phyloP scores from a whole-genome alignment of 2,888 invertebrate species.

The Athetis lepigone region DNA sequence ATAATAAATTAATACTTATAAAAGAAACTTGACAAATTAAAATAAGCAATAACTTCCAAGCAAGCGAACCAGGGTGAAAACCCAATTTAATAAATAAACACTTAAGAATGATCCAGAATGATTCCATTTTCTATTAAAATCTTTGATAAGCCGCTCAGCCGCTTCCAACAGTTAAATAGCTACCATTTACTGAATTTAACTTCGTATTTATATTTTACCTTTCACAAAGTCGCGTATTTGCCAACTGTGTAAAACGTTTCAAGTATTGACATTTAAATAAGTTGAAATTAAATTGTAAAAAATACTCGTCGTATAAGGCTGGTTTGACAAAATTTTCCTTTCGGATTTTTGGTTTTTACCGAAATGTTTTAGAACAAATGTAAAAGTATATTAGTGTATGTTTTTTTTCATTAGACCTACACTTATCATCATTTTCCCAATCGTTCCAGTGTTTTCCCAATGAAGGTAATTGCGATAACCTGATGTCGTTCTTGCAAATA shows the following conservation, averaged over 20 bases:
- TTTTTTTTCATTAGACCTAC: no score
- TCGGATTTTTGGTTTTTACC: not conserved
- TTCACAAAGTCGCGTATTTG: constrained; percentile 15
- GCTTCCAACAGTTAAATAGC: constrained; percentile 24
- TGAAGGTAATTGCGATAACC: no score
- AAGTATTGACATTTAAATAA: constrained; percentile 2
- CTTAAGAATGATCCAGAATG: constrained; percentile 36
- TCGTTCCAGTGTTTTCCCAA: no score
- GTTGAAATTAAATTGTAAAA: not conserved
- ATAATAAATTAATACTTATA: no score
- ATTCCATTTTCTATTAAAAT: constrained; percentile 39
- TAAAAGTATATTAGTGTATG: no score
- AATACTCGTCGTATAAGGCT: not conserved
- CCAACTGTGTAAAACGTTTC: not conserved
- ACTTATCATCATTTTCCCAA: no score
- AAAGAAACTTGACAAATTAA: no score
- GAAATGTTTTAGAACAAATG: not conserved
- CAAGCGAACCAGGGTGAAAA: no score
- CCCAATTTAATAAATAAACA: constrained; percentile 41
- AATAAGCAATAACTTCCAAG: no score
- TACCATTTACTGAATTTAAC: constrained; percentile 44
- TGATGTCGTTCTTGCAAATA: no score
- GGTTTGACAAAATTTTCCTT: not conserved
- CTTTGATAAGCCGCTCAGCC: constrained; percentile 35
- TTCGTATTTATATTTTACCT: constrained; percentile 41